Evolutionary conservation across 1,140 invertebrate genomes (phyloP), one percentile per base, ranked within the genome.

Genomic region (Ceratina australensis): DNA sequence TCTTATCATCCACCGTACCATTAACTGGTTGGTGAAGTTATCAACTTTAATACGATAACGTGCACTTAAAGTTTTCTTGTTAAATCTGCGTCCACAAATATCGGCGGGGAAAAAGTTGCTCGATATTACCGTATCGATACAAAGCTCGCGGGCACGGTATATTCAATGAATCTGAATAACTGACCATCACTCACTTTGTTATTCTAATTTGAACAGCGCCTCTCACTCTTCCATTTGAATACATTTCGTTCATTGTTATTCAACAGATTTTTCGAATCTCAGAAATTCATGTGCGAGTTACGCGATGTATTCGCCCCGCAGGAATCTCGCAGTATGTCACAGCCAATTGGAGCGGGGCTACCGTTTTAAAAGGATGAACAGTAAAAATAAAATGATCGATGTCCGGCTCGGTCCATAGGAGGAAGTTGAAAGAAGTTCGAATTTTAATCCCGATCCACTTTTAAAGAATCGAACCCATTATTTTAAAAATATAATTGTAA

Each of bases 81-180:
- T 42, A 49, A 22, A 42, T 18, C 2, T 3, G 20, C n/a, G 47
- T 49, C 5, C 12, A 12, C 33, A 15, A 49, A 47, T 18, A 47
- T 57, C 18, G 18, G 20, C 1, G 20, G 5, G 10, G 10, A 15
- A 22, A 47, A 65, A 42, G 16, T 24, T 65, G 13, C 47, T 15
- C 61, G 20, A 8, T 65, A 16, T 20, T 5, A 24, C 5, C 5
- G 33, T 65, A 24, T 47, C 33, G 63, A 47, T 22, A 47, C 18
- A 20, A 57, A 20, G 20, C 20, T 20, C 63, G 15, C 33, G 1
- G n/a, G 28, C 47, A 8, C 47, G 15, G 33, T 12, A 15, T 20
- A 47, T 65, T 65, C 63, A 65, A 47, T 24, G 20, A 65, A 65
- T 47, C 20, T 16, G 20, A 47, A 65, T 65, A 42, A 42, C 33